phyloP scores from a whole-genome alignment of 2,797 vertebrate species.

The Myiotriccus ornatus region DNA sequence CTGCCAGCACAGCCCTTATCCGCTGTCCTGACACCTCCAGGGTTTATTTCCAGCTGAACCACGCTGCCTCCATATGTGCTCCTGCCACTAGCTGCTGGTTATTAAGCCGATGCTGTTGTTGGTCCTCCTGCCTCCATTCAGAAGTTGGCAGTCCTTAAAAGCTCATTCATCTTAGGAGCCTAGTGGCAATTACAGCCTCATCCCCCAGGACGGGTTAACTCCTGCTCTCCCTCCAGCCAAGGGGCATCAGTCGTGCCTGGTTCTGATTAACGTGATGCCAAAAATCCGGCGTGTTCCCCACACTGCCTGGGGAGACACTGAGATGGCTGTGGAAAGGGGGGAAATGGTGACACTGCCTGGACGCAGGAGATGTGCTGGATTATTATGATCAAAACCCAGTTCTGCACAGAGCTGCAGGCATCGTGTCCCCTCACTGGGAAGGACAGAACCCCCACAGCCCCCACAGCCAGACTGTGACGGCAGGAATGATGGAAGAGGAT shows the following conservation, averaged over 20 bases:
- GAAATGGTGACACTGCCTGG: accelerated
- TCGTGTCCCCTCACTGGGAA: accelerated
- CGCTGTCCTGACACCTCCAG: constrained; percentile 18
- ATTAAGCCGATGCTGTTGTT: neutral
- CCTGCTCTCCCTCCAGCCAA: neutral
- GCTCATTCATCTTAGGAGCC: neutral
- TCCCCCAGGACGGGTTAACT: neutral
- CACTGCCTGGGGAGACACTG: accelerated
- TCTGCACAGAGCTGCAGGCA: accelerated
- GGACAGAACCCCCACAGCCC: neutral
- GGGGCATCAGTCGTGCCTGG: accelerated
- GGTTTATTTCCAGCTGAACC: constrained; percentile 20
- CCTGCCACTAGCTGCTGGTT: neutral
- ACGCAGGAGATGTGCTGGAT: neutral
- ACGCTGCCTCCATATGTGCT: neutral
- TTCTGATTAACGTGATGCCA: accelerated
- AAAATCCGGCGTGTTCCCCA: accelerated
- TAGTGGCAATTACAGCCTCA: neutral
- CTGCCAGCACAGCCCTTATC: constrained; percentile 33
- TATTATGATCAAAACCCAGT: accelerated
- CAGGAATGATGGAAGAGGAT: neutral
- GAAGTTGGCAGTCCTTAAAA: neutral
- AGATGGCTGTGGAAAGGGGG: neutral
- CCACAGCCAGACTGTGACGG: neutral
- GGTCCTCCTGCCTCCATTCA: neutral